These are phyloP conservation scores for Mylabris phalerata DNA, from an alignment of 1,140 invertebrate genomes.

Conservation along the genomic window DNA sequence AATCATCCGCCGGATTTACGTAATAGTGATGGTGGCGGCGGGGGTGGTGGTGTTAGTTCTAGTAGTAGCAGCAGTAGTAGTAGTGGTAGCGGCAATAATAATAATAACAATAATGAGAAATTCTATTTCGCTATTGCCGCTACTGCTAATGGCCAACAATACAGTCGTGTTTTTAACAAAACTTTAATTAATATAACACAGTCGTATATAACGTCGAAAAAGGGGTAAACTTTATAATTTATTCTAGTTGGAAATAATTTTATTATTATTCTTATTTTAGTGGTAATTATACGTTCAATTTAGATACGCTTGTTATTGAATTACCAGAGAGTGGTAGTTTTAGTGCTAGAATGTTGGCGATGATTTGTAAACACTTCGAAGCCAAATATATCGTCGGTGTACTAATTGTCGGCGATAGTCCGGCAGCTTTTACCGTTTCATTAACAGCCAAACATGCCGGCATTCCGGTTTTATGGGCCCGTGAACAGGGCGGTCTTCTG, in stretches of 20 bases:
- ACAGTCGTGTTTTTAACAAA: conserved; percentile 39
- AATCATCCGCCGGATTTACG: too few relatives aligned
- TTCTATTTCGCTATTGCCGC: conserved; percentile 40
- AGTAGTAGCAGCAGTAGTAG: too few relatives aligned
- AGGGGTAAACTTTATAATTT: neutral
- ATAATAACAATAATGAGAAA: neutral
- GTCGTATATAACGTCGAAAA: conserved; percentile 27
- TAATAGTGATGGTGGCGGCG: too few relatives aligned
- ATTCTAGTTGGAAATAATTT: too few relatives aligned
- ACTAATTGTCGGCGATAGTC: conserved; percentile 40
- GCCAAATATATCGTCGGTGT: conserved; percentile 40
- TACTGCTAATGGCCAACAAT: conserved; percentile 30
- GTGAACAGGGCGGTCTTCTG: conserved; percentile 31
- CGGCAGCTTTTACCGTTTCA: conserved; percentile 41
- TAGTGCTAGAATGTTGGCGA: conserved; percentile 36
- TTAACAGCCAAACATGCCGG: conserved; percentile 38
- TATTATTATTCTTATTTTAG: too few relatives aligned
- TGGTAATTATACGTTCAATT: conserved; percentile 27
- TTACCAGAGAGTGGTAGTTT: conserved; percentile 41
- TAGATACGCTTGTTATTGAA: conserved; percentile 39
- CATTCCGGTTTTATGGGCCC: conserved; percentile 42
- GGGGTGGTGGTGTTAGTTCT: too few relatives aligned
- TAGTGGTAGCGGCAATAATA: neutral
- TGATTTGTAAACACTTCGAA: conserved; percentile 39
- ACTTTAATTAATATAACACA: conserved; percentile 39